These are phyloP conservation scores for Dryas iulia DNA, from an alignment of 1,140 invertebrate species.

Conservation along the genomic window DNA sequence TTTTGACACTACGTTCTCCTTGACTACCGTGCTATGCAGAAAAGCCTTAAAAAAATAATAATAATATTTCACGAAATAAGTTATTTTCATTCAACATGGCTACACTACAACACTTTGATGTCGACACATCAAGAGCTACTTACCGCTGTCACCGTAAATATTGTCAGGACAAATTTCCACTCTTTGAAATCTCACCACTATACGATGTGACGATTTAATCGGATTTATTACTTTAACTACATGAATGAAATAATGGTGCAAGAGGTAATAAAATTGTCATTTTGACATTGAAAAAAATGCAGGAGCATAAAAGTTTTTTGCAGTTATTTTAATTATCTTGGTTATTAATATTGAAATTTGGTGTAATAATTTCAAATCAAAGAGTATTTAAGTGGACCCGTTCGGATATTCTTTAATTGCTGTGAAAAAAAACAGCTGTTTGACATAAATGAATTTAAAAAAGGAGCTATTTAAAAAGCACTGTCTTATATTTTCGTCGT, in stretches of 20 bases:
- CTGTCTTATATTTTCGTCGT: too few relatives aligned
- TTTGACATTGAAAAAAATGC: not conserved
- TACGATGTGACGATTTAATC: slow-evolving; percentile 52
- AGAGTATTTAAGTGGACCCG: too few relatives aligned
- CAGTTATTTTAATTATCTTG: too few relatives aligned
- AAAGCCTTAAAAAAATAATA: too few relatives aligned
- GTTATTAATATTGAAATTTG: not conserved
- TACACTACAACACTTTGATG: slow-evolving; percentile 55
- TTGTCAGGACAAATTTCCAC: slow-evolving; percentile 73
- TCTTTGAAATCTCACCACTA: slow-evolving; percentile 64
- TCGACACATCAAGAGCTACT: slow-evolving; percentile 44
- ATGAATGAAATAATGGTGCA: slow-evolving; percentile 42
- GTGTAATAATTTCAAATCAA: not conserved
- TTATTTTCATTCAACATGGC: slow-evolving; percentile 10
- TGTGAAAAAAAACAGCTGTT: too few relatives aligned
- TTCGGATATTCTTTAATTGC: too few relatives aligned
- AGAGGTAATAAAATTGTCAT: slow-evolving; percentile 37
- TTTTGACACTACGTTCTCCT: too few relatives aligned
- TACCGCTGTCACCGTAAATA: slow-evolving; percentile 58
- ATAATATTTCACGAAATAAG: too few relatives aligned
- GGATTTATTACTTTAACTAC: slow-evolving; percentile 56
- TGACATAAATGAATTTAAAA: too few relatives aligned
- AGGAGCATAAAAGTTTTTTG: too few relatives aligned
- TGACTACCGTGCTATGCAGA: too few relatives aligned
- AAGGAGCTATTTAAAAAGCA: too few relatives aligned